Evolutionary conservation across 2,113 vertebrate species (phyloP), one percentile per base, ranked within the genome.

Genomic region (Tenrec ecaudatus): DNA sequence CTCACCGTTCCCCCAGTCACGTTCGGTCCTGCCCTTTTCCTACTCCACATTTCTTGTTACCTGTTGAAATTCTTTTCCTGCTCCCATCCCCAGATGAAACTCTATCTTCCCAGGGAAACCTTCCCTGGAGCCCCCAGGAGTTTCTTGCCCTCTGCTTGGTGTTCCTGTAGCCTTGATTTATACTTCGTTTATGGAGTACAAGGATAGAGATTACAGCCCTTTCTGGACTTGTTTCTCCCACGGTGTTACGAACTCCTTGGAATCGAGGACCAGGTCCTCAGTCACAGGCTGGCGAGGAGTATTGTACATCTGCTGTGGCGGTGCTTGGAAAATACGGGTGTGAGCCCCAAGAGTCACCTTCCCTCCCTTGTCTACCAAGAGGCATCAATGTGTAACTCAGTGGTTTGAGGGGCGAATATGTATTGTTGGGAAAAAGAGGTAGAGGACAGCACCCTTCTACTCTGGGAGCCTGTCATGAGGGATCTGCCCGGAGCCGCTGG

Each of bases 21-120:
- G 40, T 40, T 31, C 31, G n/a, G 25, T 58, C 47, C 71, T 95
- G 88, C 62, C 25, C 62, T 73, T 90, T 95, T 87, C 88, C 36
- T 91, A 29, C 23, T 93, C 47, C 47, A 73, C 60, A 36, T 75
- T 94, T 95, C 82, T 93, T 83, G 23, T 95, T 95, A 93, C 90
- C 90, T 96, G 25, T 86, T 93, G 82, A 92, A 92, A 96, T 92
- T 94, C 78, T 95, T 25, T 88, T 92, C 76, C 33, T 86, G 57
- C 69, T 82, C 75, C 58, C n/a, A 27, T 94, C 57, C 85, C 76
- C 58, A 92, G 75, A 64, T 77, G 88, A 96, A 93, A 95, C 82
- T 82, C 43, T 79, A 88, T 88, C 90, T 96, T 79, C 94, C 93
- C 88, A 81, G 31, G 86, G 90, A 95, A 95, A 68, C 85, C 90